phyloP scores from a whole-genome alignment of 2,113 vertebrate genomes.

The Neopipo cinnamomea region DNA sequence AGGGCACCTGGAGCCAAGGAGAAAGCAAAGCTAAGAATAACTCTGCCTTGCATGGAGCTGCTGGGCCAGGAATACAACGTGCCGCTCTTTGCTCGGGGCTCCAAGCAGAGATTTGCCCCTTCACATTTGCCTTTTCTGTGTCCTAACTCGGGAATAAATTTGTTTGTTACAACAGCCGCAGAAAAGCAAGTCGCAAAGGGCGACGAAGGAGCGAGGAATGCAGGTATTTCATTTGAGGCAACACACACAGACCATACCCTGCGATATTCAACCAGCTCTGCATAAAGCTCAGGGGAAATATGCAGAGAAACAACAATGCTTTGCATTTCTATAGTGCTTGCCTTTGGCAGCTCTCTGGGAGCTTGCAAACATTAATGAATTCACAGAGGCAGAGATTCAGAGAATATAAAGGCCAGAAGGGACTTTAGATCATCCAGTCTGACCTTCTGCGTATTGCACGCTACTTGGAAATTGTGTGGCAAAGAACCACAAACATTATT shows the following conservation, averaged over 20 bases:
- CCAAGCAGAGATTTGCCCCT: neutral
- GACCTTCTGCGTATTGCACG: conserved; percentile 25
- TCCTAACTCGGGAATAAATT: neutral
- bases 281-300: conserved; percentile 47
- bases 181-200: neutral
- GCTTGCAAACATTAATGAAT: conserved; percentile 62
- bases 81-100: neutral
- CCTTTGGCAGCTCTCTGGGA: conserved; percentile 57
- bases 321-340: conserved; percentile 58
- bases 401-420: conserved; percentile 62
- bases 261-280: neutral
- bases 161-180: conserved; percentile 29
- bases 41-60: neutral
- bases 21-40: conserved; percentile 6
- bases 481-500: conserved; percentile 53
- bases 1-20: neutral
- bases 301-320: conserved; percentile 34
- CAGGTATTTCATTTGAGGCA: conserved; percentile 28
- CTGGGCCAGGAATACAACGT: neutral
- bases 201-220: neutral
- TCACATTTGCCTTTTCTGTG: neutral
- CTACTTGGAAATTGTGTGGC: conserved; percentile 17
- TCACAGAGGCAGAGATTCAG: conserved; percentile 56
- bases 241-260: neutral
- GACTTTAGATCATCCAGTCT: conserved; percentile 61